phyloP scores from a whole-genome alignment of 2,888 invertebrate genomes.

The Phengaris arion region DNA sequence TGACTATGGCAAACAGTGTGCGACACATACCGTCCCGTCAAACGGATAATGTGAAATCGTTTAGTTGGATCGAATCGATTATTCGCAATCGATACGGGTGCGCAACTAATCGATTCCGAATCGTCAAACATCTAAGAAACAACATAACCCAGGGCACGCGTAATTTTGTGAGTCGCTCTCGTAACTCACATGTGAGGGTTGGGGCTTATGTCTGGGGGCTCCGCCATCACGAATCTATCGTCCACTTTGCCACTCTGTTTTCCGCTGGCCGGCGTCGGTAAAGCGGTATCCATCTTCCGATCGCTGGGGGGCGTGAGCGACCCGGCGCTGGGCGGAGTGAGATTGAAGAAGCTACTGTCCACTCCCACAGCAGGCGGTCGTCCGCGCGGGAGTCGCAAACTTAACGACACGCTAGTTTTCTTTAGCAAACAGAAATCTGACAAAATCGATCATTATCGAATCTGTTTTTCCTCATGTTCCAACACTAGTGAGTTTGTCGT shows the following conservation, averaged over 20 bases:
- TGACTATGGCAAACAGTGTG: slow-evolving; percentile 51
- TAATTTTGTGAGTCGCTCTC: slow-evolving; percentile 50
- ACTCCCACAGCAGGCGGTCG: slow-evolving; percentile 67
- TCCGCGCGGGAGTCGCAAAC: slow-evolving; percentile 66
- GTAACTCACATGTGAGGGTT: slow-evolving; percentile 77
- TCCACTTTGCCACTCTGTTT: slow-evolving; percentile 32
- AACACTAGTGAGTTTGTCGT: slow-evolving; percentile 7
- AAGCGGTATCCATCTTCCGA: slow-evolving; percentile 40
- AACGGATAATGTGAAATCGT: slow-evolving; percentile 35
- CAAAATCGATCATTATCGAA: slow-evolving; percentile 46
- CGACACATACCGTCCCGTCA: slow-evolving; percentile 38
- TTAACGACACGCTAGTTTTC: slow-evolving; percentile 68
- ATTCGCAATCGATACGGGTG: not conserved
- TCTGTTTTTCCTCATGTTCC: slow-evolving; percentile 21
- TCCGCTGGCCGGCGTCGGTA: slow-evolving; percentile 33
- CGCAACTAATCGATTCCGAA: slow-evolving; percentile 38
- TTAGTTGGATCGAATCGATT: slow-evolving; percentile 27
- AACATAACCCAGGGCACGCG: slow-evolving; percentile 47
- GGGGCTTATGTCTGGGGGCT: slow-evolving; percentile 65
- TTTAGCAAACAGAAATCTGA: slow-evolving; percentile 77
- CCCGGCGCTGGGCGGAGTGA: slow-evolving; percentile 73
- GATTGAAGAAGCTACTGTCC: slow-evolving; percentile 63
- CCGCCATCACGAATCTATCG: slow-evolving; percentile 55
- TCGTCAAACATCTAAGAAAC: slow-evolving; percentile 18
- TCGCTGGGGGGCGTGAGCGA: slow-evolving; percentile 61